Percentiles rank a stretch among this genome's conserved stretches.
Conservation (phyloP, 1,140 invertebrate genomes). For the Drosophila bocki region DNA sequence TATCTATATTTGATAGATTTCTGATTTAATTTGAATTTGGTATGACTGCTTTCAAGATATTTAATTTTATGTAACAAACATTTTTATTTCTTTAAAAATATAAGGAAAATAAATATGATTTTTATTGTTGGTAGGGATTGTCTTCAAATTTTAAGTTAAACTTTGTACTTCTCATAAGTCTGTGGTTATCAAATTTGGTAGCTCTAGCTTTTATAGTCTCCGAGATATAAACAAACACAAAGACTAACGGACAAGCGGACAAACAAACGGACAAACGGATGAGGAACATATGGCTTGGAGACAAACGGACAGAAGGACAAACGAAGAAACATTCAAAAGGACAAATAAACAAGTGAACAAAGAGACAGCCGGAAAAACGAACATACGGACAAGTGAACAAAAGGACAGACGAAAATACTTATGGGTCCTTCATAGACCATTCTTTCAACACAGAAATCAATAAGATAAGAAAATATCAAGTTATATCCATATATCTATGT, state of each 20-base stretch:
- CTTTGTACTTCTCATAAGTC: not conserved
- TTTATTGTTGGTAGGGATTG: too few relatives aligned
- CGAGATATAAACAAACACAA: not conserved
- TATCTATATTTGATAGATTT: not conserved
- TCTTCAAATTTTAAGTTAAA: not conserved
- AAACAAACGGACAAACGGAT: not conserved
- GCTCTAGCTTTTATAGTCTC: not conserved
- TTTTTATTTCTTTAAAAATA: not conserved
- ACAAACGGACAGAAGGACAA: not conserved
- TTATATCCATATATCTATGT: not conserved
- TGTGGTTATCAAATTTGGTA: not conserved
- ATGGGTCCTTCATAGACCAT: not conserved
- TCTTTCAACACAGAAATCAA: not conserved
- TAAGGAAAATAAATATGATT: not conserved
- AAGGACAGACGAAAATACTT: not conserved
- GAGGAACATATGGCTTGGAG: not conserved
- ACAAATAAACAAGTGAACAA: not conserved
- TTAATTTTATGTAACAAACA: not conserved
- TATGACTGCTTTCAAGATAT: too few relatives aligned
- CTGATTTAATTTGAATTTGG: not conserved
- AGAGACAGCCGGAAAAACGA: not conserved
- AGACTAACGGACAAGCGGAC: not conserved
- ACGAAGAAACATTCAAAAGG: too few relatives aligned
- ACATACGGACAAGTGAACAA: not conserved
- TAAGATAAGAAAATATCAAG: not conserved